Evolutionary conservation across 2,888 invertebrate species (phyloP).

Genomic region (Mesorhabditis belari): DNA sequence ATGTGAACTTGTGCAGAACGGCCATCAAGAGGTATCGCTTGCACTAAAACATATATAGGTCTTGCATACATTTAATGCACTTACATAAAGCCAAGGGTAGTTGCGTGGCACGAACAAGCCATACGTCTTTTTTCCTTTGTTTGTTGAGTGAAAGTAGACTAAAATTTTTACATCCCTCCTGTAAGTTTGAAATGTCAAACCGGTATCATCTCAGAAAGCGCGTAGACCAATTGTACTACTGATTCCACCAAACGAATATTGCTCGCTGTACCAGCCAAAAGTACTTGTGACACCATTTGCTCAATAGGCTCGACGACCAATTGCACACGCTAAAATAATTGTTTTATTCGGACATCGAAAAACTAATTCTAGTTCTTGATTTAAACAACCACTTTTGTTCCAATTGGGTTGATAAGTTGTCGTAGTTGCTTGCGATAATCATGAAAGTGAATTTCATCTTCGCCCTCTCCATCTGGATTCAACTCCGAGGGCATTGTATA

Average conservation of each 20-base stretch:
- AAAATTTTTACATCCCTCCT: constrained; percentile 1
- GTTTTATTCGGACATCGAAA: not conserved
- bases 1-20: constrained; percentile 20
- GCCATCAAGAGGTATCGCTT: constrained; percentile 20
- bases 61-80: not conserved
- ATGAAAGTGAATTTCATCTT: constrained; percentile 32
- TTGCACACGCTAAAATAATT: constrained; percentile 15
- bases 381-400: constrained; percentile 15
- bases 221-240: constrained; percentile 23
- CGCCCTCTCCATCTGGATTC: constrained; percentile 34
- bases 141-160: constrained; percentile 24
- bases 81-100: constrained; percentile 16
- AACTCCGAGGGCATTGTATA: constrained; percentile 26
- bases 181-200: constrained; percentile 5
- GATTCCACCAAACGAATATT: constrained; percentile 21
- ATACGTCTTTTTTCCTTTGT: constrained; percentile 16
- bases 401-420: constrained; percentile 23
- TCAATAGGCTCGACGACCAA: constrained; percentile 26
- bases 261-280: constrained; percentile 4
- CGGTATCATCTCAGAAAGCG: constrained; percentile 32
- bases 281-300: constrained; percentile 14
- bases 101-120: constrained; percentile 19
- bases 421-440: constrained; percentile 31
- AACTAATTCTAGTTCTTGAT: not conserved
- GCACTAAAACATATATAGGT: constrained; percentile 3